Percentiles rank a stretch among this genome's conserved stretches.
phyloP scores from a whole-genome alignment of 2,888 invertebrate genomes.

The Drosophila basisetae region DNA sequence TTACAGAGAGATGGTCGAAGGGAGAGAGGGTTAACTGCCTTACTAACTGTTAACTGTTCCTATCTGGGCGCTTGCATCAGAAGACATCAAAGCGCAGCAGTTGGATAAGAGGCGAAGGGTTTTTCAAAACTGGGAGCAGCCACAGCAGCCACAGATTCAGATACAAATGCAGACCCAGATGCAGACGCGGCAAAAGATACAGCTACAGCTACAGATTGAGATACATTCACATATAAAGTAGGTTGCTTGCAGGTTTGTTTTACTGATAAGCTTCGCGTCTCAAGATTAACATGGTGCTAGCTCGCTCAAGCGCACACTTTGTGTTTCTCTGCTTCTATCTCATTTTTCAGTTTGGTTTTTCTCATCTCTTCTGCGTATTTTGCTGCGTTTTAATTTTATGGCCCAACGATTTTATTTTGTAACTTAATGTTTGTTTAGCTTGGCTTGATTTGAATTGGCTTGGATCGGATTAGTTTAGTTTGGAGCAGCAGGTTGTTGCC shows the following conservation, averaged over 20 bases:
- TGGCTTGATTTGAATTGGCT: constrained; percentile 33
- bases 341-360: constrained; percentile 4
- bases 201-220: constrained; percentile 49
- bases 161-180: constrained; percentile 26
- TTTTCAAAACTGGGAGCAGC: constrained; percentile 21
- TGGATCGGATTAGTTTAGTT: constrained; percentile 30
- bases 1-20: constrained; percentile 10
- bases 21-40: constrained; percentile 36
- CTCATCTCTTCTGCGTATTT: constrained; percentile 62
- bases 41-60: constrained; percentile 55
- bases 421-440: constrained; percentile 77
- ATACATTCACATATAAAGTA: constrained; percentile 70
- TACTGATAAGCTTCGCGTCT: constrained; percentile 59
- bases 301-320: constrained; percentile 5
- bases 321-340: constrained; percentile 6
- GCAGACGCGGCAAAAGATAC: constrained; percentile 32
- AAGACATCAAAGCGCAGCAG: constrained; percentile 68
- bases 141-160: constrained; percentile 54
- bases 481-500: constrained; percentile 68
- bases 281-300: constrained; percentile 70
- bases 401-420: constrained; percentile 79
- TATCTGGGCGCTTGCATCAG: constrained; percentile 67
- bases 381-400: constrained; percentile 75
- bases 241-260: constrained; percentile 69
- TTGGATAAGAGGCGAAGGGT: constrained; percentile 28